Evolutionary conservation across 2,888 invertebrate genomes (phyloP).

Genomic region (Caenorhabditis sulstoni): DNA sequence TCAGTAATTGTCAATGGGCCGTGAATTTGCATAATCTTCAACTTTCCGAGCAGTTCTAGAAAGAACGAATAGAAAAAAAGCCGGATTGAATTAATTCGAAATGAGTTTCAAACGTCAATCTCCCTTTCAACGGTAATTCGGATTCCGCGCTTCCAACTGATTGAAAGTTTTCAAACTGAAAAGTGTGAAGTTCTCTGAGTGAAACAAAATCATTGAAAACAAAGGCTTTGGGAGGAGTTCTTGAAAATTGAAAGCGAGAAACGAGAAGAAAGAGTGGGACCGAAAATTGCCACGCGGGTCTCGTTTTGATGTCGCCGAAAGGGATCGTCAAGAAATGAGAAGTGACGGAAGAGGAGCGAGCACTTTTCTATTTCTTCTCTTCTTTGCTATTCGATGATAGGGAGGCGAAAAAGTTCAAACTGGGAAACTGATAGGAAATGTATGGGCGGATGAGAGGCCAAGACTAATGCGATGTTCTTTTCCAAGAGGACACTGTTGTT

Average conservation of each 20-base stretch:
- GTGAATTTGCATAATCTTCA: too few relatives aligned
- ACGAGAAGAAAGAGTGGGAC: background rate
- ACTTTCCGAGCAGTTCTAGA: background rate
- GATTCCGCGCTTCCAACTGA: constrained; percentile 8
- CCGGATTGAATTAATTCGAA: constrained; percentile 2
- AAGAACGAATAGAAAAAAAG: background rate
- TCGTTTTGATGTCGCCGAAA: constrained; percentile 59
- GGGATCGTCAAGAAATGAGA: constrained; percentile 31
- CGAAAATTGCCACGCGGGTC: constrained; percentile 49
- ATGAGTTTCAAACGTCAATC: constrained; percentile 15
- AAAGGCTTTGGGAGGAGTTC: constrained; percentile 5
- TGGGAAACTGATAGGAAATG: constrained; percentile 50
- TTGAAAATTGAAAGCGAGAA: constrained; percentile 34
- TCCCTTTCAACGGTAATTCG: constrained; percentile 8
- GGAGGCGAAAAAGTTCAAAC: background rate
- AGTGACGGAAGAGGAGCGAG: constrained; percentile 14
- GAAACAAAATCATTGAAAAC: constrained; percentile 25
- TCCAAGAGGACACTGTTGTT: constrained; percentile 27
- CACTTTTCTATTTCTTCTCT: constrained; percentile 3
- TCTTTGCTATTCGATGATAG: constrained; percentile 1
- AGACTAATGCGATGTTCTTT: constrained; percentile 48
- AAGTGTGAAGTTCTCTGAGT: background rate
- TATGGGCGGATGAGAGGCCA: constrained; percentile 26
- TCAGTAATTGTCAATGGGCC: too few relatives aligned
- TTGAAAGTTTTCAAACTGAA: background rate